Base-by-base conservation (phyloP, 2,113 vertebrate genomes). In the Otus sunia region DNA sequence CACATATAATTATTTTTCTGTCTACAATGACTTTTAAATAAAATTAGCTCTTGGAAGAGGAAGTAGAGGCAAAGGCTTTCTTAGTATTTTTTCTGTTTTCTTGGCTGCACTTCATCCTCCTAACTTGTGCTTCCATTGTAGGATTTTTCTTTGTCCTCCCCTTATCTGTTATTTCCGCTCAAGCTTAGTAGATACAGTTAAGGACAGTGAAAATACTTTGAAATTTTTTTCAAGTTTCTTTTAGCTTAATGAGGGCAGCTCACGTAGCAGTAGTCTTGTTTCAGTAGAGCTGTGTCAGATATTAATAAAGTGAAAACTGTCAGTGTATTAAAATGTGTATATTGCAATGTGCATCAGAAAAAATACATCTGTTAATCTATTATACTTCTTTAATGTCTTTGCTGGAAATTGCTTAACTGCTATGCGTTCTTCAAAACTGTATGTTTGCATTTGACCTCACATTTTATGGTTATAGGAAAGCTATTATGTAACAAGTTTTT, bases 401-500 rank as follows among this genome's bases (percentile, higher is more conserved):
- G 25, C 41, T 92, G 49, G 36, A 88, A 78, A 84, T 39, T 47
- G 39, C 34, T 76, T 64, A 64, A 76, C 84, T 71, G 11, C 47
- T 75, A 34, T 10, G 14, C 2, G 1, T 68, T 72, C 30, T 69
- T 79, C 30, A 71, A 43, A 86, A 82, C 5, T 32, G 5, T 37
- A 6, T 73, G 55, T 3, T 83, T 83, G 68, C 45, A 47, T 50
- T 75, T 67, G 36, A 68, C 43, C 80, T 86, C 23, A 67, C n/a
- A 11, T 78, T 91, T 93, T 86, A 45, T 63, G 10, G 12, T 67
- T 90, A 8, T 27, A 49, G 77, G 32, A 62, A 82, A 82, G n/a
- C 47, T 79, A 18, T 94, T 93, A 90, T 80, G 22, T 96, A 95
- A 96, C 87, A 53, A 88, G 59, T 71, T 96, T 93, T 92, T 2